Evolutionary conservation across 1,140 invertebrate genomes (phyloP).

Genomic region (Aphaenogaster floridana): DNA sequence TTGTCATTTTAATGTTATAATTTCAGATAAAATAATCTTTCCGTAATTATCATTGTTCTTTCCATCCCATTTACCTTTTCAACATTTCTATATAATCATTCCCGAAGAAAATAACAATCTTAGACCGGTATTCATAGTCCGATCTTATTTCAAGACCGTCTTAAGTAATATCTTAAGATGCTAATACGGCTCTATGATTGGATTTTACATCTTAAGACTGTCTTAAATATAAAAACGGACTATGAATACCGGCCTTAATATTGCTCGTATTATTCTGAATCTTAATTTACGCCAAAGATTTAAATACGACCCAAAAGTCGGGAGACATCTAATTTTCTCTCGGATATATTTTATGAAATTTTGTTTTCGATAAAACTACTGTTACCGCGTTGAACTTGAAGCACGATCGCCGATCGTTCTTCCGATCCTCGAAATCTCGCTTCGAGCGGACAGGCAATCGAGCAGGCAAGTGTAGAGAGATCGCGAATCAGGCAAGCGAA

Average conservation of each 20-base stretch:
- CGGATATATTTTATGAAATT: not conserved
- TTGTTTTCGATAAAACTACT: not conserved
- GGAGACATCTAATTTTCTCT: not conserved
- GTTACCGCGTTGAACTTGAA: not conserved
- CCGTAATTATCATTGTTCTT: not conserved
- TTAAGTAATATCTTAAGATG: too few relatives aligned
- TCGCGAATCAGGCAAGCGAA: constrained; percentile 63
- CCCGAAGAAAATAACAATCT: not conserved
- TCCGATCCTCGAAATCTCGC: constrained; percentile 21
- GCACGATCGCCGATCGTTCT: not conserved
- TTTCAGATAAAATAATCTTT: not conserved
- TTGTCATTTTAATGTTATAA: not conserved
- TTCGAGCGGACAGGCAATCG: constrained; percentile 58
- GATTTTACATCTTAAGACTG: too few relatives aligned
- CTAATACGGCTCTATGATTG: too few relatives aligned
- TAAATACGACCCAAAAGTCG: not conserved
- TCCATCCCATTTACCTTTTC: not conserved
- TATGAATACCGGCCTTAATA: not conserved
- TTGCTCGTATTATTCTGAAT: not conserved
- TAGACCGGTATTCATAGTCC: too few relatives aligned
- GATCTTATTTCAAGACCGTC: too few relatives aligned
- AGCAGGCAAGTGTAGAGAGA: constrained; percentile 62
- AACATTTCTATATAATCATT: not conserved
- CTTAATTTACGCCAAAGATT: not conserved
- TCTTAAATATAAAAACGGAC: too few relatives aligned